These are phyloP conservation scores for Drosophila varians DNA, from an alignment of 1,140 invertebrate genomes.

Conservation along the genomic window DNA sequence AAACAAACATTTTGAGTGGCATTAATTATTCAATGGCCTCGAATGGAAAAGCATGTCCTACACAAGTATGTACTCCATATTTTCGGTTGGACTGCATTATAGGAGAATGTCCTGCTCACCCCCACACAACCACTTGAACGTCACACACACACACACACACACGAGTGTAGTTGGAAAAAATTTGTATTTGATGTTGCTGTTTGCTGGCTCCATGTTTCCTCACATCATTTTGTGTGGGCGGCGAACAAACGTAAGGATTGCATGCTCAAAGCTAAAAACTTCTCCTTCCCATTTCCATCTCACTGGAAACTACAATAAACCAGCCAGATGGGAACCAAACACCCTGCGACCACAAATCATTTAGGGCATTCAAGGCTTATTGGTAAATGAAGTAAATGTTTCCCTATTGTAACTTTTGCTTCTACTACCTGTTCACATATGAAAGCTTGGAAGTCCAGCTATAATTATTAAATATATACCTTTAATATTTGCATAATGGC, in stretches of 20 bases:
- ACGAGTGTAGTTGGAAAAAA: conserved; percentile 11
- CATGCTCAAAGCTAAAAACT: conserved; percentile 55
- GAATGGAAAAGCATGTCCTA: conserved; percentile 75
- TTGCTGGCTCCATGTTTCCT: conserved; percentile 1
- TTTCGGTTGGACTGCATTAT: conserved; percentile 70
- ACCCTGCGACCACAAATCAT: conserved; percentile 5
- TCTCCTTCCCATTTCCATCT: conserved; percentile 32
- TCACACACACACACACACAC: neutral
- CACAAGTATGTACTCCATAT: conserved; percentile 78
- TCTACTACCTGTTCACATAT: no score
- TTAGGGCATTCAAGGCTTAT: neutral
- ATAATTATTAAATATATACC: no score
- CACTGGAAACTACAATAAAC: conserved; percentile 1
- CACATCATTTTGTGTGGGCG: conserved; percentile 36
- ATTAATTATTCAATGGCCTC: conserved; percentile 78
- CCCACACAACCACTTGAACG: conserved; percentile 1
- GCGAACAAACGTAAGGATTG: conserved; percentile 46
- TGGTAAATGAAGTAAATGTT: no score
- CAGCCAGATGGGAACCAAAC: conserved; percentile 4
- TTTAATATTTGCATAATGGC: neutral
- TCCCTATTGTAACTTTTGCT: neutral
- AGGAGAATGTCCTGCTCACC: conserved; percentile 38
- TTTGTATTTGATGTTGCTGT: conserved; percentile 49
- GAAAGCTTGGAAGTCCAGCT: no score
- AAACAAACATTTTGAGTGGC: conserved; percentile 68